Percentiles rank a stretch among this genome's conserved stretches.
Conservation (phyloP, 2,113 vertebrate genomes). For the Neofelis nebulosa region DNA sequence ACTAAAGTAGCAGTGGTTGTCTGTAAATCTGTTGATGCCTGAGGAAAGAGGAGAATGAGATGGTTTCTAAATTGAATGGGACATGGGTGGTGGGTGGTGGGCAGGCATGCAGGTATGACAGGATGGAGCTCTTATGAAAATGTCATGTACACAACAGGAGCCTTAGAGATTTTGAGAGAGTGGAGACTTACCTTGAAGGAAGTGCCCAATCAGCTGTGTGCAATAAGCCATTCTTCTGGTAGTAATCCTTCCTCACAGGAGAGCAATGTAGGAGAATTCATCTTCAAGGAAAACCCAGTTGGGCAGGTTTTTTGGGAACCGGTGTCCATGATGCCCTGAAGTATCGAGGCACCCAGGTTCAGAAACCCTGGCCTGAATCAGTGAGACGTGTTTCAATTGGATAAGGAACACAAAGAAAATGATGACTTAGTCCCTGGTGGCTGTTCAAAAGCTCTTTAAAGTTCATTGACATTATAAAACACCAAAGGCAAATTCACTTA, state of each 20-base stretch:
- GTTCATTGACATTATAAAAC: slow-evolving; percentile 65
- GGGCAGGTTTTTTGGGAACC: not conserved
- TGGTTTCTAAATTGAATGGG: not conserved
- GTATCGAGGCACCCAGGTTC: too few relatives aligned
- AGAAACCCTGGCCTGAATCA: not conserved
- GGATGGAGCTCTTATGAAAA: not conserved
- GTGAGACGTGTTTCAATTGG: not conserved
- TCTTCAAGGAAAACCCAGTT: not conserved
- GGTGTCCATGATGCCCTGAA: not conserved
- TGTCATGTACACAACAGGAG: not conserved
- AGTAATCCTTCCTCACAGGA: not conserved
- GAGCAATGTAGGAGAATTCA: not conserved
- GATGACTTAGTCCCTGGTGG: not conserved
- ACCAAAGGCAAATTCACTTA: slow-evolving; percentile 28
- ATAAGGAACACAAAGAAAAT: not conserved
- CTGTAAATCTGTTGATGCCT: not conserved
- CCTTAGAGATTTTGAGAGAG: not conserved
- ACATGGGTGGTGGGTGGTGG: not conserved
- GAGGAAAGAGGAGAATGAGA: not conserved
- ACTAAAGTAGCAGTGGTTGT: not conserved
- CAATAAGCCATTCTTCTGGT: not conserved
- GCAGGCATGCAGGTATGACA: not conserved
- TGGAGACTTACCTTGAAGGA: not conserved
- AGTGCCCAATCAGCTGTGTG: not conserved
- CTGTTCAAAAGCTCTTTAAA: slow-evolving; percentile 59